Evolutionary conservation across 1,140 invertebrate species (phyloP), one percentile per base, ranked within the genome.

Genomic region (Aphaenogaster rudis): DNA sequence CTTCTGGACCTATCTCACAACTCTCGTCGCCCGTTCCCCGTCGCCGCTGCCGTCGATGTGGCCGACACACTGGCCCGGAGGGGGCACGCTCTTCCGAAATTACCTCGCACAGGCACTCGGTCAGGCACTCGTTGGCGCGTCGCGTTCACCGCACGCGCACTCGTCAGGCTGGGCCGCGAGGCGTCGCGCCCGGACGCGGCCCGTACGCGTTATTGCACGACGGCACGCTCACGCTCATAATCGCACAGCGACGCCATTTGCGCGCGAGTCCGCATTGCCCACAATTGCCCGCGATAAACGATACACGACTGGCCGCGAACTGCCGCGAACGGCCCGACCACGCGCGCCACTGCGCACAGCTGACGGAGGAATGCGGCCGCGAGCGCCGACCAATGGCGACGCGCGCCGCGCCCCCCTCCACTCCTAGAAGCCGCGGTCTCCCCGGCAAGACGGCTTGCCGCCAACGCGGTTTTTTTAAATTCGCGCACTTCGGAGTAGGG

Each of bases 151-250:
- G 52, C 52, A 0, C 52, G 52, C 52, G 52, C 64, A 17, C 7
- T 28, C 81, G 91, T 93, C 89, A 94, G 78, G 88, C 90, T 90
- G 87, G 86, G 85, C 88, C 90, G 89, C 88, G 80, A 86, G 80
- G 69, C 89, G 64, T 91, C 90, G 92, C 80, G 89, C 93, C 93
- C 88, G 88, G 80, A 91, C 87, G 88, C 90, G 91, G 91, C 88
- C 91, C 91, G 87, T 88, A 90, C 88, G 88, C 93, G 89, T 90
- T 93, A 90, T 78, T 92, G 86, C 86, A 90, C 91, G 88, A 90
- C 91, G 88, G 79, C 85, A 91, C 87, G 86, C 88, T 81, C 71
- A 86, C 89, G 88, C 48, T 92, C 92, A 92, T 93, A 78, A 88
- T 86, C 77, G 64, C 88, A 90, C 69, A 13, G 82, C 63, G 91